Conservation (phyloP, 2,888 invertebrate species). For the Eristalis intricaria region DNA sequence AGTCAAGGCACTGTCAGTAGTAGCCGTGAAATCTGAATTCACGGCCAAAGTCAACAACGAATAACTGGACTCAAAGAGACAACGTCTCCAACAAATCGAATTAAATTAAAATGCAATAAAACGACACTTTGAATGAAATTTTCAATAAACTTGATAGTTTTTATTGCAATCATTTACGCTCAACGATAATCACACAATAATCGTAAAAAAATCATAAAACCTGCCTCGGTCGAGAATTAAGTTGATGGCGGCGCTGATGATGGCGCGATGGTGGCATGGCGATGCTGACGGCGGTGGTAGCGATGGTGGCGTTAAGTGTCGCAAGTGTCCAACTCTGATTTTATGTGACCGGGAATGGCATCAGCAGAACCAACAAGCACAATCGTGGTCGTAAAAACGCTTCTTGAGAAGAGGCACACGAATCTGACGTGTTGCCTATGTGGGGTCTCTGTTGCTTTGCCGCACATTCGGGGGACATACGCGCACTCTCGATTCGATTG, state of each 20-base stretch:
- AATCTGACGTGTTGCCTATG: slow-evolving; percentile 50
- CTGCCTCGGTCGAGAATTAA: slow-evolving; percentile 66
- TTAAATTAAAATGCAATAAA: slow-evolving; percentile 74
- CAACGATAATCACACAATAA: slow-evolving; percentile 75
- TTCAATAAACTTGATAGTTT: slow-evolving; percentile 75
- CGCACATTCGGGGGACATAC: slow-evolving; percentile 9
- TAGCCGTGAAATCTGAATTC: slow-evolving; percentile 51
- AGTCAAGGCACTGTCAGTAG: slow-evolving; percentile 22
- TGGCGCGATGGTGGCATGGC: slow-evolving; percentile 1
- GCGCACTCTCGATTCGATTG: slow-evolving; percentile 49
- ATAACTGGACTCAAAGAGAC: background rate
- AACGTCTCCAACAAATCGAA: slow-evolving; percentile 55
- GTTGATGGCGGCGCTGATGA: slow-evolving; percentile 53
- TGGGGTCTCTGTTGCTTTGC: slow-evolving; percentile 13
- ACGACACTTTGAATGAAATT: slow-evolving; percentile 74
- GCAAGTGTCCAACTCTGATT: slow-evolving; percentile 67
- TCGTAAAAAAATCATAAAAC: slow-evolving; percentile 76
- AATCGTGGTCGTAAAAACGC: slow-evolving; percentile 50
- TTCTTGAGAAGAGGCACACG: slow-evolving; percentile 44
- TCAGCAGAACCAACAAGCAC: slow-evolving; percentile 23
- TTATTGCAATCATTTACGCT: slow-evolving; percentile 75
- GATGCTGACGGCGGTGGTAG: slow-evolving; percentile 21
- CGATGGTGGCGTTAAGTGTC: slow-evolving; percentile 57
- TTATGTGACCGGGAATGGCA: slow-evolving; percentile 48
- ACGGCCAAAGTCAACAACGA: slow-evolving; percentile 43